Conservation (phyloP, 2,797 vertebrate genomes). For the Peromyscus attwateri region DNA sequence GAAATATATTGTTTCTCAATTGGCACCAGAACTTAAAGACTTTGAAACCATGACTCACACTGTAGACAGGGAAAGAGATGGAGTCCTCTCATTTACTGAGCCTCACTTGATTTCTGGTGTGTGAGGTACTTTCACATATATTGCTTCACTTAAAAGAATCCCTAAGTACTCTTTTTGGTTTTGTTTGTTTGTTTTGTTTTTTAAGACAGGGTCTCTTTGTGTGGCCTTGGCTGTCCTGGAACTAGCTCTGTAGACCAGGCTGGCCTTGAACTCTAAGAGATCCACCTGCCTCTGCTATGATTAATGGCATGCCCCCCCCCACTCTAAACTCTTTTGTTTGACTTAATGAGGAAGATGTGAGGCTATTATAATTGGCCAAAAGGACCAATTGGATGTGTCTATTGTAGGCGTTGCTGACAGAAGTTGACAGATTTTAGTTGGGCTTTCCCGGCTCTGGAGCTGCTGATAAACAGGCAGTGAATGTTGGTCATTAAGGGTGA, state of each 20-base stretch:
- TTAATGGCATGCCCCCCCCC: background rate
- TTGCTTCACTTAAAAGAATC: constrained; percentile 26
- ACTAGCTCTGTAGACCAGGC: background rate
- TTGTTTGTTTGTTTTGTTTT: background rate
- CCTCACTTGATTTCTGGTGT: background rate
- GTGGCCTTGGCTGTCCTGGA: background rate
- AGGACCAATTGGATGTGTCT: background rate
- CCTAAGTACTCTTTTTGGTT: background rate
- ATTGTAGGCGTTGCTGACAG: background rate
- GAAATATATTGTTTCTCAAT: constrained; percentile 30
- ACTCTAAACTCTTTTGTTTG: background rate
- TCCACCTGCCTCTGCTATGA: background rate
- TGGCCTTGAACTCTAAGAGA: background rate
- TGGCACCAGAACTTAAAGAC: background rate
- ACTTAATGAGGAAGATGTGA: background rate
- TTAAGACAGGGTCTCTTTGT: background rate
- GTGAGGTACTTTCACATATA: background rate
- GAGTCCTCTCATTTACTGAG: background rate
- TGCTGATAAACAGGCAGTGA: constrained; percentile 38
- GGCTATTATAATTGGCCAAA: constrained; percentile 1
- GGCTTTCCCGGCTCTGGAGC: background rate
- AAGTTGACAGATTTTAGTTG: constrained; percentile 13
- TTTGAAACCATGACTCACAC: background rate
- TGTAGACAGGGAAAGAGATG: background rate
- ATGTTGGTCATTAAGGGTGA: constrained; percentile 19